phyloP scores from a whole-genome alignment of 1,140 invertebrate species.

The Physella acuta region DNA sequence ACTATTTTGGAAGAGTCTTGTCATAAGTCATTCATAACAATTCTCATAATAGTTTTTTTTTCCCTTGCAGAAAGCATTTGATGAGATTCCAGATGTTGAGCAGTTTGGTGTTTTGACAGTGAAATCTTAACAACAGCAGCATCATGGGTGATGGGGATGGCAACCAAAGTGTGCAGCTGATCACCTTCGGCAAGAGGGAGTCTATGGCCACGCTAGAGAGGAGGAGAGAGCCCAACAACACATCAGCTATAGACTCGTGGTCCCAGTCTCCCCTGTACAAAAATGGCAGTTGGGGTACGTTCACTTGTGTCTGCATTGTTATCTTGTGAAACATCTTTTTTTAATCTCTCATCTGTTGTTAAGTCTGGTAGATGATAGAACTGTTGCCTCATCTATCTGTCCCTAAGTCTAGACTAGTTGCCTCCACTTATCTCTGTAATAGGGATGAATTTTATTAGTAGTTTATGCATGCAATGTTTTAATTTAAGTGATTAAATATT shows the following conservation, averaged over 20 bases:
- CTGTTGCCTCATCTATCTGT: neutral
- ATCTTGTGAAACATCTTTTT: neutral
- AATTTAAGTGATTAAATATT: too few species aligned
- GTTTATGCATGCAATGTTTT: too few species aligned
- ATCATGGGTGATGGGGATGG: too few species aligned
- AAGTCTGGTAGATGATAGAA: neutral
- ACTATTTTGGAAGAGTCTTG: too few species aligned
- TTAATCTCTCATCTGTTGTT: neutral
- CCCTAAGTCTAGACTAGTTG: neutral
- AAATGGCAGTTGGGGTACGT: conserved; percentile 4
- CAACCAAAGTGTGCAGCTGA: conserved; percentile 7
- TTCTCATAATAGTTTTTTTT: too few species aligned
- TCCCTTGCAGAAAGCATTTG: too few species aligned
- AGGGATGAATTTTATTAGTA: neutral
- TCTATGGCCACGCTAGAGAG: neutral
- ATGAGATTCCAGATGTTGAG: too few species aligned
- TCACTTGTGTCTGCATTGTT: neutral
- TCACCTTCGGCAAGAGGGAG: conserved; percentile 14
- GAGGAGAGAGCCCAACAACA: neutral
- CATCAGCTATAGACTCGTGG: neutral
- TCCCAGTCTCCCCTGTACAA: conserved; percentile 15
- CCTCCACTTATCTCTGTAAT: neutral
- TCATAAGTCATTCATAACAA: too few species aligned
- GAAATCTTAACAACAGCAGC: too few species aligned
- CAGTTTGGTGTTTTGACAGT: too few species aligned